A percentile compares a stretch with the other conserved stretches of the same genome.
These are phyloP conservation scores for Lasioglossum villosulum DNA, from an alignment of 2,888 invertebrate species.

Conservation along the genomic window DNA sequence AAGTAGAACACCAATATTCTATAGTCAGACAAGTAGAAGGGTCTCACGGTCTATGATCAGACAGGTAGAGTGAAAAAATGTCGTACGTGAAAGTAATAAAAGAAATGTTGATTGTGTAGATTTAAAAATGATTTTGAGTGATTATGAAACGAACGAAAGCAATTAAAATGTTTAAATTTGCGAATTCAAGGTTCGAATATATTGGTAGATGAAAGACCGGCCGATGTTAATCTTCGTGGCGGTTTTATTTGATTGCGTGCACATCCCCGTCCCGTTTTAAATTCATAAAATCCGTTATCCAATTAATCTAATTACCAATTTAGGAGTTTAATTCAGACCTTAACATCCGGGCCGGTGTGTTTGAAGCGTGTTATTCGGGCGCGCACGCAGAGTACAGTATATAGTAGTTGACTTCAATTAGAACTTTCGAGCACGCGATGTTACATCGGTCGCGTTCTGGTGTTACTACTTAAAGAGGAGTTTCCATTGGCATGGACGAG, in stretches of 20 bases:
- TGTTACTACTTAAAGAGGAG: conserved; percentile 24
- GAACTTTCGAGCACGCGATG: conserved; percentile 28
- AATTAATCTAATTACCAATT: neutral
- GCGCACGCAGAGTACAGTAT: neutral
- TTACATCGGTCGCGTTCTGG: conserved; percentile 12
- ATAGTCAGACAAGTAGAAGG: neutral
- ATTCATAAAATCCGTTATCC: conserved; percentile 8
- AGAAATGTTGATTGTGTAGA: neutral
- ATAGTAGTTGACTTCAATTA: conserved; percentile 23
- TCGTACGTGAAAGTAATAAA: too few relatives aligned
- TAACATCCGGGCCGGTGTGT: neutral
- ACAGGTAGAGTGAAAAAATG: too few relatives aligned
- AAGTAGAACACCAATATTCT: too few relatives aligned
- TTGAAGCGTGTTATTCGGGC: neutral
- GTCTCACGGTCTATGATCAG: too few relatives aligned
- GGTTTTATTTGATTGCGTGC: neutral
- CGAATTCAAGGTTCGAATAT: neutral
- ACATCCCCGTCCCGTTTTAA: neutral
- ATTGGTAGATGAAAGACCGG: neutral
- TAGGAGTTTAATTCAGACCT: neutral
- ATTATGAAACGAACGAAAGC: neutral
- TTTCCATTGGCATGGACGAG: conserved; percentile 44
- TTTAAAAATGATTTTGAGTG: neutral
- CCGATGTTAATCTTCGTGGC: neutral
- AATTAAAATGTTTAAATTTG: neutral